Evolutionary conservation across 1,140 invertebrate species (phyloP), one percentile per base, ranked within the genome.

Genomic region (Andricus grossulariae): DNA sequence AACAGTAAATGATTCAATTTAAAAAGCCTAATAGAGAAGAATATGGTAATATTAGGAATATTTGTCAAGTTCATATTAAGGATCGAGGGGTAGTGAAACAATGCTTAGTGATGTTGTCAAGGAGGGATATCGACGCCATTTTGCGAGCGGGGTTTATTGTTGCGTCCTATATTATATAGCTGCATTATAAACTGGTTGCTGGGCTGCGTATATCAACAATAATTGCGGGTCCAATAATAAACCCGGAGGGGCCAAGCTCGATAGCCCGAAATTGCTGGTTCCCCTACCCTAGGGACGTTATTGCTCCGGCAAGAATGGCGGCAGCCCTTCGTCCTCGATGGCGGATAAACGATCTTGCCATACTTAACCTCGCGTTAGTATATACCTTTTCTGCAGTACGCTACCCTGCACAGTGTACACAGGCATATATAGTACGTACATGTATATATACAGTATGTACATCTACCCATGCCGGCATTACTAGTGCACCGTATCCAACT

Each of bases 171-270:
- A 66, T 66, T 66, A 79, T 80, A 78, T 79, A 82, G 83, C 77
- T 72, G 79, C 81, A 84, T 84, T 84, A 66, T 66, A 84, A 84
- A 82, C 76, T 80, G 79, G 74, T 81, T 80, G 80, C 79, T 39
- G 83, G 88, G 87, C 84, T 85, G 88, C 88, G 89, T 91, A 91
- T 91, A 91, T 91, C 90, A 90, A 90, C 87, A 87, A 89, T 91
- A 91, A 91, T 91, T 91, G 88, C 88, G 89, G 90, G 87, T 87
- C 89, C 90, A 90, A 91, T 91, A 91, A 91, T 90, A 90, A 90
- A 91, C 84, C 88, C 85, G 83, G 87, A 90, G 89, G 86, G 85
- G 84, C 84, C 82, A 86, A 82, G 84, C 86, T 87, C 87, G 87
- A 88, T 88, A 88, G 87, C 86, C 87, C 87, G 83, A 88, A 88